Conservation (phyloP, 1,140 invertebrate species). For the Tetranychus urticae region DNA sequence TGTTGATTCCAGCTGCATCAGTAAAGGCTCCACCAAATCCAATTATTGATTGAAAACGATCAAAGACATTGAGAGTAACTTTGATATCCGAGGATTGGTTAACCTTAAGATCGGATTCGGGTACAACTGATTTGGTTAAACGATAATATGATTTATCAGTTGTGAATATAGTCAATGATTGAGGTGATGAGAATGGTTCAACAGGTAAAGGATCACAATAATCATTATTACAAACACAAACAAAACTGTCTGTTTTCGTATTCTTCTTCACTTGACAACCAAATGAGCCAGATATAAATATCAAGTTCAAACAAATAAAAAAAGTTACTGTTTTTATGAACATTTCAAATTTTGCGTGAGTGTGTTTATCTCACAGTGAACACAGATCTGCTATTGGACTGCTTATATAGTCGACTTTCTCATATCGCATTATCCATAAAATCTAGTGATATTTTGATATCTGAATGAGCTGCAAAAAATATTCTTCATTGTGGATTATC, state of each 20-base stretch:
- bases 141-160: neutral
- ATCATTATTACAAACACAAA: neutral
- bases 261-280: too few relatives aligned
- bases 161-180: neutral
- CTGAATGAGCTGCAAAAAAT: too few relatives aligned
- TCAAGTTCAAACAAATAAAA: too few relatives aligned
- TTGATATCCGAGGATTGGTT: neutral
- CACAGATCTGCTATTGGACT: too few relatives aligned
- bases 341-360: too few relatives aligned
- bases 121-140: neutral
- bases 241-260: neutral
- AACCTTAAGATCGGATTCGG: neutral
- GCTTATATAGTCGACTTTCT: too few relatives aligned
- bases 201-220: neutral
- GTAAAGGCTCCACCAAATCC: slow-evolving; percentile 75
- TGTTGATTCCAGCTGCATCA: slow-evolving; percentile 53
- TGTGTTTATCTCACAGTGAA: too few relatives aligned
- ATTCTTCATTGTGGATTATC: too few relatives aligned
- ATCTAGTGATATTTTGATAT: too few relatives aligned
- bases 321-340: too few relatives aligned
- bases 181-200: neutral
- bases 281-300: too few relatives aligned
- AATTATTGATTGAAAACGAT: neutral
- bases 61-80: neutral
- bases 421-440: too few relatives aligned